Evolutionary conservation across 1,140 invertebrate genomes (phyloP).

Genomic region (Heterodera carotae): DNA sequence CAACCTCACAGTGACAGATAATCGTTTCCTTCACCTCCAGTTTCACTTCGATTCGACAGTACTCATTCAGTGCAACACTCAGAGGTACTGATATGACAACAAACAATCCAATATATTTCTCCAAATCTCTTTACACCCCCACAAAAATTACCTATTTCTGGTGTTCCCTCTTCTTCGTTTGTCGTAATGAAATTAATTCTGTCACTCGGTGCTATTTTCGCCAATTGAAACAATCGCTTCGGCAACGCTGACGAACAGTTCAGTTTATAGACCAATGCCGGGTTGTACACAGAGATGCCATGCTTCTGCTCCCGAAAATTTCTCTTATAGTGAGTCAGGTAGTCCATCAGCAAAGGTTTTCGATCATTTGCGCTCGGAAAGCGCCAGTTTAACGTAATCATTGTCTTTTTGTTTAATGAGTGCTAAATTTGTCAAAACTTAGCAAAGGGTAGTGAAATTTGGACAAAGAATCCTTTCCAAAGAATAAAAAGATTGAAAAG

Average conservation of each 20-base stretch:
- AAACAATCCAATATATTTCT: neutral
- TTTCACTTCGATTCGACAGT: slow-evolving; percentile 18
- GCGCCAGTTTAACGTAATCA: slow-evolving; percentile 3
- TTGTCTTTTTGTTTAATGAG: slow-evolving; percentile 36
- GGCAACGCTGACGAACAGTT: slow-evolving; percentile 35
- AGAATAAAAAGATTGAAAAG: neutral
- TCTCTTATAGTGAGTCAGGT: slow-evolving; percentile 26
- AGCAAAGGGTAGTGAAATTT: neutral
- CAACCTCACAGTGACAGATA: slow-evolving; percentile 27
- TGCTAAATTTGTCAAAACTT: slow-evolving; percentile 27
- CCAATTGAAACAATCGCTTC: slow-evolving; percentile 20
- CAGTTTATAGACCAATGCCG: slow-evolving; percentile 35
- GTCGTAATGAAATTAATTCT: neutral
- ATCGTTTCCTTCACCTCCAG: slow-evolving; percentile 15
- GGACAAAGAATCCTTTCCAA: too few relatives aligned
- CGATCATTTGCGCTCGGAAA: neutral
- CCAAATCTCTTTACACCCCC: neutral
- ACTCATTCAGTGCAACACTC: slow-evolving; percentile 28
- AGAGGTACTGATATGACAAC: slow-evolving; percentile 18
- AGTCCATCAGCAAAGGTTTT: slow-evolving; percentile 31
- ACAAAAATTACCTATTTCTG: neutral
- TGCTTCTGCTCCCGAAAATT: slow-evolving; percentile 3
- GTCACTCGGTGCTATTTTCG: slow-evolving; percentile 14
- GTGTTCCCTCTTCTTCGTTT: slow-evolving; percentile 16
- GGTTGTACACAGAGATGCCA: slow-evolving; percentile 31